Evolutionary conservation across 2,113 vertebrate genomes (phyloP).

Genomic region (Dinomys branickii): DNA sequence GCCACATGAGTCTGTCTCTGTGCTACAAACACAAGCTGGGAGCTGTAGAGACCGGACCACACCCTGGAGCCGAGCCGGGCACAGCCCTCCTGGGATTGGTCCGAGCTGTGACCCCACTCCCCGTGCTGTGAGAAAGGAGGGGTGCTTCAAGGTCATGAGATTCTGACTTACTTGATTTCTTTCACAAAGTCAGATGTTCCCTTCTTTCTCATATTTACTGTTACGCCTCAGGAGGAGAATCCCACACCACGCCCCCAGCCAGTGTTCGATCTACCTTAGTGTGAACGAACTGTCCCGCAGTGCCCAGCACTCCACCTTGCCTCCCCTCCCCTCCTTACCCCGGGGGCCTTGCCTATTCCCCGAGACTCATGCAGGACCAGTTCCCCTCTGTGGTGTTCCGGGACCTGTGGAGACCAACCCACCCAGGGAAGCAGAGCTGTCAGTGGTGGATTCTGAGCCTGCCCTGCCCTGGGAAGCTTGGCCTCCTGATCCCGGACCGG

Average conservation of each 20-base stretch:
- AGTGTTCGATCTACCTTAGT: neutral
- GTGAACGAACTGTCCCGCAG: neutral
- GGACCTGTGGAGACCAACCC: too few relatives aligned
- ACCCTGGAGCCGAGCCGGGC: too few relatives aligned
- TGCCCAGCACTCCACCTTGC: neutral
- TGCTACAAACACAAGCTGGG: neutral
- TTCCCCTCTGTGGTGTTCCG: too few relatives aligned
- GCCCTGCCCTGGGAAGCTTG: too few relatives aligned
- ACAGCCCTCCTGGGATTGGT: neutral
- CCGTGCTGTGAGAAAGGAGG: neutral
- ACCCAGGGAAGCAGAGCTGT: too few relatives aligned
- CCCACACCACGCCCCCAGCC: neutral
- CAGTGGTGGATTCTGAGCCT: too few relatives aligned
- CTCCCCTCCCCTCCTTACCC: too few relatives aligned
- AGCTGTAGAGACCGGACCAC: too few relatives aligned
- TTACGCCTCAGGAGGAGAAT: neutral
- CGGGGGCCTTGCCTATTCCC: too few relatives aligned
- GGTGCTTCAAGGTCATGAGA: neutral
- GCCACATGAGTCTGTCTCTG: neutral
- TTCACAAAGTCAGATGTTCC: slow-evolving; percentile 28
- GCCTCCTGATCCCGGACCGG: too few relatives aligned
- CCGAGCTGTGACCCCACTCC: neutral
- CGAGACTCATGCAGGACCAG: too few relatives aligned
- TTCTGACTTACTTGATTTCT: slow-evolving; percentile 37
- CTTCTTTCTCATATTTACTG: neutral